Evolutionary conservation across 2,888 invertebrate species (phyloP), one percentile per base, ranked within the genome.

Genomic region (Agriotes lineatus): DNA sequence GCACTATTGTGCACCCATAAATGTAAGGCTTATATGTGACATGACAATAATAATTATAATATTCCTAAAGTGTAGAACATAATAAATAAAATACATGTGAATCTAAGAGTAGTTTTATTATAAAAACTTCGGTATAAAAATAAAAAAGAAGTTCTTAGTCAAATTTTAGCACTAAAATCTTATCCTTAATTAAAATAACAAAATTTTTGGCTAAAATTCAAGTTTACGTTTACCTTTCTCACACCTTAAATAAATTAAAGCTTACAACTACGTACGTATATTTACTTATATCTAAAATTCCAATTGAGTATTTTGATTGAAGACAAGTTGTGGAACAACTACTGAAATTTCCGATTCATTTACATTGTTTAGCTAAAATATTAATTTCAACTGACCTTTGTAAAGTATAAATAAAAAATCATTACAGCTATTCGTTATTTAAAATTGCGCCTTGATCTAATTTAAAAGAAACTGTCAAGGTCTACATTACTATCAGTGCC

Each of bases 401-500:
- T n/a, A n/a, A n/a, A n/a, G n/a, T n/a, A n/a, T n/a, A n/a, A n/a
- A n/a, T n/a, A n/a, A n/a, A n/a, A n/a, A n/a, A n/a, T n/a, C n/a
- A n/a, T n/a, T n/a, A n/a, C n/a, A n/a, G n/a, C n/a, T n/a, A n/a
- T n/a, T n/a, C n/a, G n/a, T n/a, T n/a, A n/a, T n/a, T n/a, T n/a
- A n/a, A n/a, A n/a, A n/a, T n/a, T n/a, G n/a, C n/a, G n/a, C n/a
- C n/a, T n/a, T n/a, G n/a, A n/a, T n/a, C n/a, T n/a, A 25, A 42
- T 14, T 78, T 80, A 84, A 60, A 84, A 78, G 39, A 83, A 64
- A 33, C 75, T 80, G 65, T 90, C 90, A 58, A 88, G 85, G 75
- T 89, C 89, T 65, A 88, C 84, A 62, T 75, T 79, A 10, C 86
- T 86, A 69, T 87, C 88, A 20, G 86, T 86, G 3, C 88, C 89